These are phyloP conservation scores for Macrostomum cliftonense DNA, from an alignment of 2,888 invertebrate genomes.

Conservation along the genomic window DNA sequence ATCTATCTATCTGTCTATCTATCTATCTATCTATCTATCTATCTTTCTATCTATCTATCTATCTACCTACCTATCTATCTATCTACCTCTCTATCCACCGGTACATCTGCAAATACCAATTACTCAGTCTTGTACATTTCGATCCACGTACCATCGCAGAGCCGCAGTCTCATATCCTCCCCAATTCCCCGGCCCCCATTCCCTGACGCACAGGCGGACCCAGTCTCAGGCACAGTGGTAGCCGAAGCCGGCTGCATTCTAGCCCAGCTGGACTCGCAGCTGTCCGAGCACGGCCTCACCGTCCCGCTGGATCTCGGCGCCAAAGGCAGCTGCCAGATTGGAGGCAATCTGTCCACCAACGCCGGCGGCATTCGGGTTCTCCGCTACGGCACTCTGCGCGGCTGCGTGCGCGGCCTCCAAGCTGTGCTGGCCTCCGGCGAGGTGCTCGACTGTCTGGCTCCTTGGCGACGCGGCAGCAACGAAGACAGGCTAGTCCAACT, in stretches of 20 bases:
- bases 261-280: conserved; percentile 58
- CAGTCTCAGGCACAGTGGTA: conserved; percentile 23
- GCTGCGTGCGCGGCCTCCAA: conserved; percentile 70
- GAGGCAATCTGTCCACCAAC: conserved; percentile 85
- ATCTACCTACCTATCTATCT: too few species aligned
- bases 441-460: conserved; percentile 61
- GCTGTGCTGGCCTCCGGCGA: conserved; percentile 48
- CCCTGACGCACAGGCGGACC: too few species aligned
- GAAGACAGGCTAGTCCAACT: conserved; percentile 90
- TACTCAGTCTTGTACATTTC: too few species aligned
- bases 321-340: conserved; percentile 81
- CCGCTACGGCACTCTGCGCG: conserved; percentile 82
- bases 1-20: too few species aligned
- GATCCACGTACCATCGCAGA: too few species aligned
- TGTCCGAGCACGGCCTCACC: conserved; percentile 55
- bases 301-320: conserved; percentile 92
- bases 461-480: conserved; percentile 58
- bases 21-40: too few species aligned
- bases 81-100: too few species aligned
- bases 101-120: too few species aligned
- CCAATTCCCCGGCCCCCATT: too few species aligned
- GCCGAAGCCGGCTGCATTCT: conserved; percentile 87
- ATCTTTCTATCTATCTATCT: too few species aligned
- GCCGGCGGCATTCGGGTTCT: conserved; percentile 83
- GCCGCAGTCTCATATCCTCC: too few species aligned